Evolutionary conservation across 2,797 vertebrate genomes (phyloP).

Genomic region (Holocentrus rufus): DNA sequence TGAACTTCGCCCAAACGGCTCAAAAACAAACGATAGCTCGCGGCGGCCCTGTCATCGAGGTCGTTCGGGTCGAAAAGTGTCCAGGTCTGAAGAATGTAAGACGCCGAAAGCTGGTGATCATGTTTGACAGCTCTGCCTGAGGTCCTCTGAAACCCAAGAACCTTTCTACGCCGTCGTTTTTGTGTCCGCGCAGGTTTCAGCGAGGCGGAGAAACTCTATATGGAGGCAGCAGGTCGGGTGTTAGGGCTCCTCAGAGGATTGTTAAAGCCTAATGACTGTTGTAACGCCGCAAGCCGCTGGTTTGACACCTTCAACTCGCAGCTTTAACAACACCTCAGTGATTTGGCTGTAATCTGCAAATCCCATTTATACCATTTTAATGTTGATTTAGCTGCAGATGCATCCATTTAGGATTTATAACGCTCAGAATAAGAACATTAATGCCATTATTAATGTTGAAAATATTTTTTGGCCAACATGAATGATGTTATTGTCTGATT

Average conservation of each 20-base stretch:
- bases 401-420: no score
- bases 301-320: slow-evolving; percentile 15
- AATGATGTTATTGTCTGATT: no score
- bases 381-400: no score
- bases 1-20: neutral
- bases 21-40: neutral
- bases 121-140: neutral
- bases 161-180: neutral
- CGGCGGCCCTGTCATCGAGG: neutral
- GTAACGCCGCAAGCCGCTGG: neutral
- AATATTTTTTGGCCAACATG: no score
- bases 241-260: neutral
- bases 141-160: slow-evolving; percentile 2
- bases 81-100: neutral
- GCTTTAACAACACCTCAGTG: neutral
- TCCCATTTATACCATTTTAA: no score
- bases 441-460: no score
- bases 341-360: no score
- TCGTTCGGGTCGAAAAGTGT: slow-evolving; percentile 11
- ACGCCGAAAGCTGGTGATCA: neutral
- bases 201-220: slow-evolving; percentile 7
- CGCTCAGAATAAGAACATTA: no score
- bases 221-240: slow-evolving; percentile 4
- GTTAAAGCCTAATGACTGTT: slow-evolving; percentile 14
- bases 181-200: neutral